A percentile compares a stretch with the other conserved stretches of the same genome.
Evolutionary conservation across 2,797 vertebrate species (phyloP).

Genomic region (Leucoraja ocellata): DNA sequence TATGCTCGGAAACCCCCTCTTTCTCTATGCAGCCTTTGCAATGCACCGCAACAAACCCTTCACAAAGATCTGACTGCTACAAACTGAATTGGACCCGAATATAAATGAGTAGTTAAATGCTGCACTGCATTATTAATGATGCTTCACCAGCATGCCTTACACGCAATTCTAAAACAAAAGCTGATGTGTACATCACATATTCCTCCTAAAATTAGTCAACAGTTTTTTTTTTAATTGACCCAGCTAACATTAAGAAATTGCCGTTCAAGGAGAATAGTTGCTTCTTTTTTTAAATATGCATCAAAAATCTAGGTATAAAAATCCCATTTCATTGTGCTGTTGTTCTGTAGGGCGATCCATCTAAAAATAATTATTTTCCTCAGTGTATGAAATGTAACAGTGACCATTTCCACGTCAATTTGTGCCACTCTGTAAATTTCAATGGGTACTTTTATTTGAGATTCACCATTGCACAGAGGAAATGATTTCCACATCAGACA

Average conservation of each 20-base stretch:
- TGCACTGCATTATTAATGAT: neutral
- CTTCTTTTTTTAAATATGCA: neutral
- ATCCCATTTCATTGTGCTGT: too few species aligned
- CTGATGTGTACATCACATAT: neutral
- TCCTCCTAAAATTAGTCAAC: neutral
- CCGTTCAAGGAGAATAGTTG: neutral
- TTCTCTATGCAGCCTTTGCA: neutral
- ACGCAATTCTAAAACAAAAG: neutral
- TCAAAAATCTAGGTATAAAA: neutral
- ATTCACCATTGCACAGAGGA: too few species aligned
- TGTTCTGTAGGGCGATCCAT: too few species aligned
- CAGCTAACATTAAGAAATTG: neutral
- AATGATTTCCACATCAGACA: too few species aligned
- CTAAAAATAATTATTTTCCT: too few species aligned
- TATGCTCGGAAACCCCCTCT: neutral
- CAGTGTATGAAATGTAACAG: too few species aligned
- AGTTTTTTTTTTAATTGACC: neutral
- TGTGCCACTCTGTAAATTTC: too few species aligned
- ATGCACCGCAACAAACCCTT: neutral
- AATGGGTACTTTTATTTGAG: too few species aligned
- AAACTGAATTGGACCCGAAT: neutral
- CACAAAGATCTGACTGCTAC: slow-evolving; percentile 45
- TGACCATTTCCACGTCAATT: too few species aligned
- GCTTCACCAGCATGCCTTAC: neutral
- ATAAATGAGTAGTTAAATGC: slow-evolving; percentile 38